phyloP scores from a whole-genome alignment of 2,113 vertebrate species.

The Albula glossodonta region DNA sequence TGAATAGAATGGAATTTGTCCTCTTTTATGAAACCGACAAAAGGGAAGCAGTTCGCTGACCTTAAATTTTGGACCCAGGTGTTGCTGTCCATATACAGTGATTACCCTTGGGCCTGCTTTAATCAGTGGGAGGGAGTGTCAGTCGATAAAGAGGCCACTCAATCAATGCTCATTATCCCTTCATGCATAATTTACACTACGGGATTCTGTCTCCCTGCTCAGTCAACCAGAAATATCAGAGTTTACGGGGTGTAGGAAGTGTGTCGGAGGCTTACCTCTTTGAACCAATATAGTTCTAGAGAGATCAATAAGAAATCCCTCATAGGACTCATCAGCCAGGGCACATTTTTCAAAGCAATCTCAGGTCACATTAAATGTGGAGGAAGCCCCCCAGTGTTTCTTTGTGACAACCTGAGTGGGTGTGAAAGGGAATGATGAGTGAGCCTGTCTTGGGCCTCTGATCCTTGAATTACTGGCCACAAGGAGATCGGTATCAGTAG shows the following conservation, averaged over 20 bases:
- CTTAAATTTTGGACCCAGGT: constrained; percentile 1
- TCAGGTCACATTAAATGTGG: background rate
- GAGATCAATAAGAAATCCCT: background rate
- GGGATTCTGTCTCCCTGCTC: background rate
- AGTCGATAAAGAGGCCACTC: background rate
- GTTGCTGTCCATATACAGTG: background rate
- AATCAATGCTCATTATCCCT: background rate
- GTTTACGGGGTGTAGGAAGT: background rate
- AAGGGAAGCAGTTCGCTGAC: background rate
- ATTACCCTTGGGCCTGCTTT: constrained; percentile 1
- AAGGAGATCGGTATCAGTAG: background rate
- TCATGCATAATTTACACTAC: background rate
- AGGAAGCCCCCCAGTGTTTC: background rate
- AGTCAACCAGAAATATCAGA: background rate
- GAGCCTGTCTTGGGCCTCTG: background rate
- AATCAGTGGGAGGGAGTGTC: background rate
- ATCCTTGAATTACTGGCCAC: background rate
- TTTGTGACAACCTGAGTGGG: background rate
- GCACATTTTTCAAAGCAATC: background rate
- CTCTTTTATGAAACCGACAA: background rate
- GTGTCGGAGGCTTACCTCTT: background rate
- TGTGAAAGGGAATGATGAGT: background rate
- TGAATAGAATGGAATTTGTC: background rate
- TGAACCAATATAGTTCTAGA: background rate
- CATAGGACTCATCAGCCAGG: background rate